Evolutionary conservation across 2,888 invertebrate species (phyloP), one percentile per base, ranked within the genome.

Genomic region (Cryptocephalus moraei): DNA sequence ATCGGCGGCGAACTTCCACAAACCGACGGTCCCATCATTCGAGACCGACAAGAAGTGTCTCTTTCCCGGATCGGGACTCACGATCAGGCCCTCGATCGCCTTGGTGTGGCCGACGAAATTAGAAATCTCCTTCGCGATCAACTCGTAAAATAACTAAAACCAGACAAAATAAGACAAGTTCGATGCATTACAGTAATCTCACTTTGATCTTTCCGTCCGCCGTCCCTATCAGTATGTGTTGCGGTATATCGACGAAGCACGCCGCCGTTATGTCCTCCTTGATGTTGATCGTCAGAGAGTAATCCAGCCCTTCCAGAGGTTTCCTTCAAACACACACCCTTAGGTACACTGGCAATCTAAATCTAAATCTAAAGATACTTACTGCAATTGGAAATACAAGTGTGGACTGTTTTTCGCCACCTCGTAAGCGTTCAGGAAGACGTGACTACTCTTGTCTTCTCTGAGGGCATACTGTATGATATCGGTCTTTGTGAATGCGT

Each of bases 401-500:
- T 73, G 73, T 6, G 68, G 66, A 33, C 72, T 70, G 48, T 70
- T 68, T 31, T 65, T 67, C 0, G 81, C 81, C 4, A 80, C 62
- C 43, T 72, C 63, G 14, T 68, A 12, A 8, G 58, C 61, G 39
- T 54, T 53, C 14, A 75, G 67, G 55, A 76, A 79, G 0, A 85
- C 72, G 33, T 71, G 71, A 22, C 79, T 80, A 47, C 74, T 73
- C 33, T 72, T 69, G n/a, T 78, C 75, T 62, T 82, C 75, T 56
- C 81, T 81, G 22, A 87, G 68, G 3, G 82, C 83, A 54, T 82
- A 78, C 62, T 87, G 86, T 12, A 86, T 68, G 39, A 86, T 76
- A 63, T 84, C 82, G 0, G 80, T 77, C 52, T 74, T 73, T 8
- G 75, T 74, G 56, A 80, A 81, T 46, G 77, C 76, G 55, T 78